These are phyloP conservation scores for Anguilla rostrata DNA, from an alignment of 2,113 vertebrate species.

Conservation along the genomic window DNA sequence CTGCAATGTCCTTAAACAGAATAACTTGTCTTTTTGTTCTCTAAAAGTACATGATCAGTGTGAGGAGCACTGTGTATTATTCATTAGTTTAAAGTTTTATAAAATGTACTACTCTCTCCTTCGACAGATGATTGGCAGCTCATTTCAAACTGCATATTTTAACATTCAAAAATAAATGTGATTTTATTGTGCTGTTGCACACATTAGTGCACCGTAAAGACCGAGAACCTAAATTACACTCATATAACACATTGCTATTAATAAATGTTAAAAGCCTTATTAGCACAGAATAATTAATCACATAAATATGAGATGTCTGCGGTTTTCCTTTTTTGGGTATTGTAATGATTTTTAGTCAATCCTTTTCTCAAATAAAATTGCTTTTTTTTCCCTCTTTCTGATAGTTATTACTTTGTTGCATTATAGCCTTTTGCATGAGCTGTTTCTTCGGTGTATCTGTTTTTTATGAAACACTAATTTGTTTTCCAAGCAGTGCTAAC, in stretches of 20 bases:
- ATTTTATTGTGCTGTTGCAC: background rate
- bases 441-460: background rate
- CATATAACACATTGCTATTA: background rate
- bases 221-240: background rate
- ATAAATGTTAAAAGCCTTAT: background rate
- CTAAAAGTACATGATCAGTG: background rate
- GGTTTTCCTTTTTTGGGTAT: background rate
- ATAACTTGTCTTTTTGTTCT: background rate
- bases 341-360: background rate
- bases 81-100: background rate
- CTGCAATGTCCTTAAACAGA: conserved; percentile 19
- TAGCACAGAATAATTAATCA: background rate
- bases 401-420: conserved; percentile 20
- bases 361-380: conserved; percentile 6
- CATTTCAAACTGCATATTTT: background rate
- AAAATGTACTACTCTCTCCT: background rate
- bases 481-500: background rate
- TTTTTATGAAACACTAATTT: conserved; percentile 8
- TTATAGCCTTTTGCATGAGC: conserved; percentile 5
- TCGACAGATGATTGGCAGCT: background rate
- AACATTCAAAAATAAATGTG: background rate
- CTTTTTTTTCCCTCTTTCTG: background rate
- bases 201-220: background rate
- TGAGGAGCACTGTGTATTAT: conserved; percentile 17
- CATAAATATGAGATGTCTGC: background rate